Base-by-base conservation (phyloP, 2,113 vertebrate genomes). In the Mirza zaza region DNA sequence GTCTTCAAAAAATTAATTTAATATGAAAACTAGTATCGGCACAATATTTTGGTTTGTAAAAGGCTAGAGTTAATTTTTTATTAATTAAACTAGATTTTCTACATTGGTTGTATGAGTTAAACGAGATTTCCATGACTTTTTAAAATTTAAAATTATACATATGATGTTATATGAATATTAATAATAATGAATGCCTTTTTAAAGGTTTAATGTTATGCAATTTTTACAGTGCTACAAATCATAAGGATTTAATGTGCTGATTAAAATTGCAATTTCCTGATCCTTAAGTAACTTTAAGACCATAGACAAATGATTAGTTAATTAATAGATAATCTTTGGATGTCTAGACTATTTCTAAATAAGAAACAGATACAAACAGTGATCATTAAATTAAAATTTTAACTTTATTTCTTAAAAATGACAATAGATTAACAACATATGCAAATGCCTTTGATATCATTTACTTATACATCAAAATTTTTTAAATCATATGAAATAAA, bases 11-110 rank as follows among this genome's bases (percentile, higher is more conserved):
- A 79, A 83, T 29, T 63, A 70, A 50, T 68, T 84, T 95, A 61
- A 68, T 10, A n/a, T 84, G 57, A 17, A 71, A 83, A 42, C 42
- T 65, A 71, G 14, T 25, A 21, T 84, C 27, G 79, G 12, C 6
- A 79, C n/a, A 79, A 50, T 84, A 76, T 75, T 82, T 89, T 75
- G 55, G 18, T 84, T 52, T 79, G 2, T 52, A 93, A 12, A 63
- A 92, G 23, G 13, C 20, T 55, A 55, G 21, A 32, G 23, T 84
- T 90, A 88, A 70, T 36, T 79, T 63, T 23, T 57, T 77, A 27
- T 77, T 68, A 17, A 80, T 57, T 86, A 86, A 96, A 65, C 5
- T 86, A 57, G 52, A 80, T 90, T 93, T 86, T 50, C 52, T 80
- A 63, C 45, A 67, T 57, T 65, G 20, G 20, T 52, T 86, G 32